Base-by-base conservation (phyloP, 2,113 vertebrate species). In the Pterophyllum scalare region DNA sequence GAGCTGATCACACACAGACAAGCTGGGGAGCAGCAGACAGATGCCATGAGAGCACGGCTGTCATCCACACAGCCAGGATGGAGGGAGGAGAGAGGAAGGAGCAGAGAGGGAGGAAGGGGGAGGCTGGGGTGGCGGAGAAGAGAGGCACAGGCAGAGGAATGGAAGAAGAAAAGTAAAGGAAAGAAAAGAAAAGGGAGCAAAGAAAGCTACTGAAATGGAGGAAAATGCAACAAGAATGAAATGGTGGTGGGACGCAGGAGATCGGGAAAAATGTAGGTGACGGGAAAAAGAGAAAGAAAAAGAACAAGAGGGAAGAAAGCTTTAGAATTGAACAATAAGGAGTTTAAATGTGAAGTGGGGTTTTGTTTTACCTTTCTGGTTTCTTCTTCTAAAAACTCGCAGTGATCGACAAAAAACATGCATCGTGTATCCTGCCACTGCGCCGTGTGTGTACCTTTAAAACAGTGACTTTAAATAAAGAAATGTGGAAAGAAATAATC, bases 1-100 rank as follows among this genome's bases (percentile, higher is more conserved):
- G 94, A 92, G 94, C 91, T 95, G 95, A 96, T 96, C 95, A 95
- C 95, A 95, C 94, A 92, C 94, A 94, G 93, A 93, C 96, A 94
- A 96, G 94, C 94, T 94, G 94, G 91, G 92, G 93, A 95, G 92
- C 94, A 94, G 95, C 94, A 94, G 94, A 95, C 94, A 94, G 94
- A 96, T 95, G 95, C 94, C 94, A 95, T 78, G 83, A 91, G 92
- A 95, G 93, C 94, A 93, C 82, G 89, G 89, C 93, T 95, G 94
- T 95, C 95, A 93, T 93, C 91, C 79, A 40, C 90, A 85, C 91
- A 82, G 87, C 88, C 91, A 90, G 92, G 86, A 93, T 59, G 88
- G 86, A 93, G 90, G 82, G 67, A 80, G 77, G 82, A 79, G 77
- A 79, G 77, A 60, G 80, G 75, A 38, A 60, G 49, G 43, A 14